Evolutionary conservation across 2,113 vertebrate species (phyloP).

Genomic region (Himantopus leucocephalus): DNA sequence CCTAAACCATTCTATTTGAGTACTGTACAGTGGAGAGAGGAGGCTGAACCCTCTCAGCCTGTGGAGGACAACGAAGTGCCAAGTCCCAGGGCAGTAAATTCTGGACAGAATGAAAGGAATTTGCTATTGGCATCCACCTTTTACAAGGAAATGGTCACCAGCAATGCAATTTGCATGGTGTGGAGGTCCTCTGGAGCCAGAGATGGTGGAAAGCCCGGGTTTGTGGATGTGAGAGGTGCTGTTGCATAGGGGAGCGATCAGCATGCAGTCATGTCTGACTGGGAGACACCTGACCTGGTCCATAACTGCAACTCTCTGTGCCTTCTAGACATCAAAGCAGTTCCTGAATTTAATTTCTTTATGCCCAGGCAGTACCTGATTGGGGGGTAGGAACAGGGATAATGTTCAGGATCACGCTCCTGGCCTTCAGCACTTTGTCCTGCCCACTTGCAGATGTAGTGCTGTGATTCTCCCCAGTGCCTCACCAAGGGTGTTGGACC

Average conservation of each 20-base stretch:
- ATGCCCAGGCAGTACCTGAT: not conserved
- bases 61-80: not conserved
- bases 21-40: not conserved
- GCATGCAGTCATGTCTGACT: rapidly evolving
- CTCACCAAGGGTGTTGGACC: not conserved
- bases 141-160: not conserved
- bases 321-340: not conserved
- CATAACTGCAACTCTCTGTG: not conserved
- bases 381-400: rapidly evolving
- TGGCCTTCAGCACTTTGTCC: not conserved
- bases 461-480: not conserved
- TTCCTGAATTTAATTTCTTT: not conserved
- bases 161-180: not conserved
- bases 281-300: rapidly evolving
- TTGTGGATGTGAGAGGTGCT: not conserved
- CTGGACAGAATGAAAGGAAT: not conserved
- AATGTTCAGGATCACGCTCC: not conserved
- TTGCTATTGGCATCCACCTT: not conserved
- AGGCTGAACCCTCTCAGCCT: not conserved
- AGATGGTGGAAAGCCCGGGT: not conserved
- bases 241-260: rapidly evolving
- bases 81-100: not conserved
- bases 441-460: not conserved
- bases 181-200: not conserved
- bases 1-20: not conserved